Base-by-base conservation (phyloP, 2,797 vertebrate genomes). In the Pseudomugil gertrudae region DNA sequence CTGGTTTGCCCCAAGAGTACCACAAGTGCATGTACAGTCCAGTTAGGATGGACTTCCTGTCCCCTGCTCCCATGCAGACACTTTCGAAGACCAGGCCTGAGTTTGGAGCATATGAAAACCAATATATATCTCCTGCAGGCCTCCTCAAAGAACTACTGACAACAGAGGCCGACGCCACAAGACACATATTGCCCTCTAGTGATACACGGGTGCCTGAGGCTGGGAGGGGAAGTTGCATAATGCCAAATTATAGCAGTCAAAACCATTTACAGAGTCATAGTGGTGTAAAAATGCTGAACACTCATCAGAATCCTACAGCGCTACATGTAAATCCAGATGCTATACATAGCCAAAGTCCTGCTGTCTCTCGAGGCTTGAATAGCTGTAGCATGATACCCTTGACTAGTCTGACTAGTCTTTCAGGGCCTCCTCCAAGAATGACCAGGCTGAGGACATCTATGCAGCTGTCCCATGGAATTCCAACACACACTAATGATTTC, bases 101-200 rank as follows among this genome's bases (percentile, higher is more conserved):
- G 56, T 98, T 96, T 2, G 93, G 93, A 74, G 66, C 75, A 47
- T 94, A 95, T 13, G 86, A 97, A 72, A 94, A 82, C 80, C 96
- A 94, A 67, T 99, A 95, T 66, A 94, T 88, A 87, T 96, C 94
- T 74, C 90, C 95, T 0, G 92, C 95, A 0, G 96, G 96, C 55
- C 95, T 98, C 77, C 90, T 98, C 63, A 98, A 99, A 88, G 97
- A 98, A 84, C 89, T 98, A 59, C 94, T 99, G 53, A 96, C 95
- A 26, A 93, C 95, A 0, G 96, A 98, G 43, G 93, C 95, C n/a
- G 95, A 95, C 0, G 92, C 94, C 0, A 93, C 93, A 66, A 93
- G 90, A 3, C 95, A 96, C 32, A 89, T 96, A 63, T 84, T 96
- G 90, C 86, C 95, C 19, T 76, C 94, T 0, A 92, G 94, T 53